These are phyloP conservation scores for Automeris io DNA, from an alignment of 2,888 invertebrate species.

Conservation along the genomic window DNA sequence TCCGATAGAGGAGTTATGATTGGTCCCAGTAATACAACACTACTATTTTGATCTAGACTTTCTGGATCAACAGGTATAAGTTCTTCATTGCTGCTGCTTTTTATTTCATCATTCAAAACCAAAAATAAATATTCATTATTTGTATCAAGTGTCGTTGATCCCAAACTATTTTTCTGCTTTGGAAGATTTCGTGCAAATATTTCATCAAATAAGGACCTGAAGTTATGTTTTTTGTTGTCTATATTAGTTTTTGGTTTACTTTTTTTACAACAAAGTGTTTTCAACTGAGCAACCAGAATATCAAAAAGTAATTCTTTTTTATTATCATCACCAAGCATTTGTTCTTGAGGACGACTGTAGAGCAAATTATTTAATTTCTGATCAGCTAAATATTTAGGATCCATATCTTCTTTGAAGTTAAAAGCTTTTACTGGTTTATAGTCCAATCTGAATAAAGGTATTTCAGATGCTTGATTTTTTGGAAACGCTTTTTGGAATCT, in stretches of 20 bases:
- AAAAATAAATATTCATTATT: constrained; percentile 56
- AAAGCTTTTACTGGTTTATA: constrained; percentile 44
- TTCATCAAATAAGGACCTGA: constrained; percentile 24
- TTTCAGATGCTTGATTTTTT: constrained; percentile 21
- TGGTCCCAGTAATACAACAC: constrained; percentile 60
- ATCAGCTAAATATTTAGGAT: constrained; percentile 42
- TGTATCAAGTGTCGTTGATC: constrained; percentile 11
- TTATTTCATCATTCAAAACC: constrained; percentile 62
- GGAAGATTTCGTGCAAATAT: constrained; percentile 16
- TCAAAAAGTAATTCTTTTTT: constrained; percentile 59
- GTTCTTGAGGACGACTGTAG: constrained; percentile 32
- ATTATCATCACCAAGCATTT: constrained; percentile 30
- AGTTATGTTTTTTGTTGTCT: constrained; percentile 15
- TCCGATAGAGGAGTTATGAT: constrained; percentile 49
- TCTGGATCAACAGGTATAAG: constrained; percentile 60
- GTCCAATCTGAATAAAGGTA: constrained; percentile 46
- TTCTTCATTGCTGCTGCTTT: constrained; percentile 46
- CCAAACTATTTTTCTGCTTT: constrained; percentile 12
- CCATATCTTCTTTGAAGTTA: constrained; percentile 24
- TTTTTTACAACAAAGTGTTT: constrained; percentile 57
- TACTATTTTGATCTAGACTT: constrained; percentile 55
- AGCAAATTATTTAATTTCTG: constrained; percentile 52
- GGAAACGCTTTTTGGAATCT: constrained; percentile 17
- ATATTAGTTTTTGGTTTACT: constrained; percentile 23
- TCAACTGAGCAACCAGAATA: constrained; percentile 56